phyloP scores from a whole-genome alignment of 2,113 vertebrate genomes.

The Oceanites oceanicus region DNA sequence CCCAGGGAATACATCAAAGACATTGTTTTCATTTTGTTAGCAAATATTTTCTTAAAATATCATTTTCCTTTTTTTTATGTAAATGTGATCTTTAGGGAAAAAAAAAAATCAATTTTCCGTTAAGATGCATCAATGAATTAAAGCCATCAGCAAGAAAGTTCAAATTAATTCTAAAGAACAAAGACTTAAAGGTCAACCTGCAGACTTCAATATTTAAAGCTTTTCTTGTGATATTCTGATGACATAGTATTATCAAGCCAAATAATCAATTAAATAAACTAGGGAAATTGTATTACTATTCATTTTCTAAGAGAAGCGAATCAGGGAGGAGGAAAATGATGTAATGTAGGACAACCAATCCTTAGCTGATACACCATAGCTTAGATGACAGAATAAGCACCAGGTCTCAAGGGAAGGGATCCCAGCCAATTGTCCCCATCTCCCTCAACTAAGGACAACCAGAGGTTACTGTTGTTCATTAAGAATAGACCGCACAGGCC shows the following conservation, averaged over 20 bases:
- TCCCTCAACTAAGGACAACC: not conserved
- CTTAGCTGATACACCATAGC: not conserved
- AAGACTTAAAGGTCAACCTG: constrained; percentile 6
- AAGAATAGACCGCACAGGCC: not conserved
- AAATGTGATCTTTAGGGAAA: not conserved
- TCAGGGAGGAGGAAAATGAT: not conserved
- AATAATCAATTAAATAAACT: not conserved
- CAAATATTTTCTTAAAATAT: not conserved
- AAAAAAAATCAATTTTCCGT: not conserved
- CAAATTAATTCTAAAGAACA: not conserved
- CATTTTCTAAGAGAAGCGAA: not conserved
- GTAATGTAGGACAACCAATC: not conserved
- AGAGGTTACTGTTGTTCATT: not conserved
- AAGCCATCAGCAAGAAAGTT: not conserved
- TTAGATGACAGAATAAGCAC: not conserved
- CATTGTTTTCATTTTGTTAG: not conserved
- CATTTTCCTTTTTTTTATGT: not conserved
- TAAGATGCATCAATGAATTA: constrained; percentile 9
- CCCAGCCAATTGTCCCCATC: not conserved
- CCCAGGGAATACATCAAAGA: not conserved
- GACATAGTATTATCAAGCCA: not conserved
- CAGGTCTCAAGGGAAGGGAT: not conserved
- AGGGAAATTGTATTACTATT: not conserved
- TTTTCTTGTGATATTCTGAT: not conserved
- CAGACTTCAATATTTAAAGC: not conserved